Base-by-base conservation (phyloP, 2,888 invertebrate species). In the Limnephilus auricula region DNA sequence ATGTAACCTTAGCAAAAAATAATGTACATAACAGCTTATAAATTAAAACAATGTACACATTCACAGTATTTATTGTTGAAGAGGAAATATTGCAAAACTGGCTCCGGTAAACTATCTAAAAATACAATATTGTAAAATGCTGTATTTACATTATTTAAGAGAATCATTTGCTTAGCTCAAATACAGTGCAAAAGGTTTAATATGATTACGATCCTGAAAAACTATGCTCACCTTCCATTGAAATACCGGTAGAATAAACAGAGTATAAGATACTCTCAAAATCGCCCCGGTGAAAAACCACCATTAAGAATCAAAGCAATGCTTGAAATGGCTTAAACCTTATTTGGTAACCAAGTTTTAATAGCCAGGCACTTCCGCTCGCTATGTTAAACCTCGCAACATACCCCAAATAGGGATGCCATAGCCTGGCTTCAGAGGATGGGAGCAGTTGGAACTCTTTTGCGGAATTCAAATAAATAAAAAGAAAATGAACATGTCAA, bases 41-140 rank as follows among this genome's bases (percentile, higher is more conserved):
- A 85, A 85, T 25, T n/a, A 85, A 84, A 40, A 25, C 37, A 84
- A 84, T 84, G 84, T 84, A 40, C 82, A 82, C 80, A 82, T 31
- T 82, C 34, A 34, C 25, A 32, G 34, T 25, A 31, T 13, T 34
- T 25, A 31, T 13, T 34, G 82, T 15, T 13, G 18, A 65, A 65
- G 32, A 82, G 82, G 6, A 31, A 82, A 32, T 12, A 31, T 15
- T 25, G 25, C 25, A 65, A 25, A 65, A 65, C 65, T 65, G 65
- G 25, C 65, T 65, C 50, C n/a, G 32, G 80, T 13, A 31, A 32
- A 34, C 34, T 82, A 82, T 25, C 18, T 25, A 25, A 82, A 82
- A 82, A 18, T 13, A 80, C 31, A 9, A 65, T 65, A 65, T 65
- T 65, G 9, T 65, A 65, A 25, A 65, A 65, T 65, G 65, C 25